Evolutionary conservation across 2,888 invertebrate genomes (phyloP).

Genomic region (Ashinkailepas kermadecensis): DNA sequence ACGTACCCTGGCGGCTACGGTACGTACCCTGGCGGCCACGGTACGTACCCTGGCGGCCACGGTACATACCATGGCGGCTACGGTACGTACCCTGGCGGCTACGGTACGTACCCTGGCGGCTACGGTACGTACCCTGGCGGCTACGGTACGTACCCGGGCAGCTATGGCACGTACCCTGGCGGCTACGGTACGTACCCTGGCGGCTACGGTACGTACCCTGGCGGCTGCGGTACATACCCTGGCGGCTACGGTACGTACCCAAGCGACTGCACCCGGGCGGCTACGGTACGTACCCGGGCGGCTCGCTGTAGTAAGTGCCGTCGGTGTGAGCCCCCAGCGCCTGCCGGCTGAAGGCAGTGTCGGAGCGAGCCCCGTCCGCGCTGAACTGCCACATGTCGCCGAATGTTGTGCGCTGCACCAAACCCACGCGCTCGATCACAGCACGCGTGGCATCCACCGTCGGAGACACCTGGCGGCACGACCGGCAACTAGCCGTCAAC

Average conservation of each 20-base stretch:
- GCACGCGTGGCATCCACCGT: slow-evolving; percentile 49
- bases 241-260: no score
- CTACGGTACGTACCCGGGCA: slow-evolving; percentile 49
- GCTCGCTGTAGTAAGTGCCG: slow-evolving; percentile 66
- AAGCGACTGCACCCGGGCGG: no score
- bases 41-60: no score
- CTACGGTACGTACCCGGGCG: slow-evolving; percentile 49
- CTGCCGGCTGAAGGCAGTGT: slow-evolving; percentile 63
- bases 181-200: no score
- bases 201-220: no score
- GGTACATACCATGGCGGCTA: no score
- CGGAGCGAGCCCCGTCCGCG: slow-evolving; percentile 53
- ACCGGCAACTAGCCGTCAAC: no score
- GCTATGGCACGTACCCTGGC: slow-evolving; percentile 42
- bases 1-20: no score
- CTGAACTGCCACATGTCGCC: slow-evolving; percentile 66
- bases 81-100: no score
- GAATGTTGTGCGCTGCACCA: slow-evolving; percentile 60
- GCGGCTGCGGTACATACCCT: no score
- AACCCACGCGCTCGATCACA: slow-evolving; percentile 52
- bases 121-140: slow-evolving; percentile 37
- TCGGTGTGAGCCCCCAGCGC: slow-evolving; percentile 66
- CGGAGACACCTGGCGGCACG: slow-evolving; percentile 45
- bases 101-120: slow-evolving; percentile 51
- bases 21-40: slow-evolving; percentile 51